Percentiles rank a stretch among this genome's conserved stretches.
phyloP scores from a whole-genome alignment of 2,113 vertebrate species.

The Acanthochromis polyacanthus region DNA sequence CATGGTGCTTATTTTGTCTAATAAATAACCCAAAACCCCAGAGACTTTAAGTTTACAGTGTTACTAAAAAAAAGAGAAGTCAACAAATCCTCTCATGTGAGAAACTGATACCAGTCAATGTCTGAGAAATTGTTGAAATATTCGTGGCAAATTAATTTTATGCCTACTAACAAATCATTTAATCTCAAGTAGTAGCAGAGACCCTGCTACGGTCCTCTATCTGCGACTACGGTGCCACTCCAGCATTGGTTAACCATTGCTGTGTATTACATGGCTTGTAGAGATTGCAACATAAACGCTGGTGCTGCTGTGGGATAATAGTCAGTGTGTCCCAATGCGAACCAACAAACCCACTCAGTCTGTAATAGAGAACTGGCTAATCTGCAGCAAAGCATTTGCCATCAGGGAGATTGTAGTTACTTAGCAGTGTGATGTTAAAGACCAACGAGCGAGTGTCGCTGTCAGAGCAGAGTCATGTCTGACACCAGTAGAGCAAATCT shows the following conservation, averaged over 20 bases:
- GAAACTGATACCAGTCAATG: too few relatives aligned
- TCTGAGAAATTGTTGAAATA: too few relatives aligned
- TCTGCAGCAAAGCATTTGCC: conserved; percentile 63
- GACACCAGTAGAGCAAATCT: conserved; percentile 65
- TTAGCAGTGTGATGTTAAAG: conserved; percentile 65
- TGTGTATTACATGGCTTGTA: background rate
- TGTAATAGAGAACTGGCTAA: conserved; percentile 56
- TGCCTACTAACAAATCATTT: background rate
- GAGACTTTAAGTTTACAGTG: too few relatives aligned
- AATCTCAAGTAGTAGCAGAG: background rate
- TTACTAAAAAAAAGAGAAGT: too few relatives aligned
- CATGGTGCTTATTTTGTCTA: background rate
- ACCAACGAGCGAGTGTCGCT: conserved; percentile 61
- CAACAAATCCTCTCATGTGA: too few relatives aligned
- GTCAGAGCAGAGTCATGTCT: conserved; percentile 74
- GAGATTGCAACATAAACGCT: conserved; percentile 20
- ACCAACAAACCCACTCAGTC: conserved; percentile 43
- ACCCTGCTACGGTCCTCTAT: background rate
- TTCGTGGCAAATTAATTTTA: background rate
- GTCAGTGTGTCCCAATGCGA: conserved; percentile 29
- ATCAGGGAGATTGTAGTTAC: conserved; percentile 68
- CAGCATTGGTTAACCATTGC: background rate
- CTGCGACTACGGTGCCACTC: background rate
- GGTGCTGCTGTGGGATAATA: conserved; percentile 31
- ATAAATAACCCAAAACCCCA: too few relatives aligned